Base-by-base conservation (phyloP, 2,113 vertebrate genomes). In the Apodemus speciosus region DNA sequence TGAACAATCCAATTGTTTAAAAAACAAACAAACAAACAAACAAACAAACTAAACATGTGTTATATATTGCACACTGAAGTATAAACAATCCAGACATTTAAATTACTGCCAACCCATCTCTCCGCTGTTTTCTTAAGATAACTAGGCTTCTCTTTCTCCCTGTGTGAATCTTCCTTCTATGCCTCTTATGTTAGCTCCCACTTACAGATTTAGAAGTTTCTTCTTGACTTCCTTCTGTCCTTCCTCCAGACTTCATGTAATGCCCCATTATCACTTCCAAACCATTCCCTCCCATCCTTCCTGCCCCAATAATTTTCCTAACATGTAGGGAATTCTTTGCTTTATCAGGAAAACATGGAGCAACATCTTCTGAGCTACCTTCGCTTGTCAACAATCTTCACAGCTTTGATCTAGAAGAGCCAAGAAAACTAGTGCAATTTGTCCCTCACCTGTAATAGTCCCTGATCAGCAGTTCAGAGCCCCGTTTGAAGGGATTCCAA, bases 181-280 rank as follows among this genome's bases (percentile, higher is more conserved):
- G 21, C 18, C n/a, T 60, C 49, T 72, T 64, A 46, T 27, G 23
- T 46, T 95, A 88, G 73, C 13, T 88, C 75, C n/a, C 23, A 46
- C 80, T 90, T 62, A n/a, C 13, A 35, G n/a, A 75, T 56, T 92
- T 79, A 88, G 27, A 85, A 64, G 3, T 85, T 92, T 92, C 46
- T 95, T 76, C 53, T 85, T 49, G 51, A 30, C 6, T 51, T 56
- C 60, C 89, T 84, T 84, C 49, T 62, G 21, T 66, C 32, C 6
- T 43, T 83, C 7, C 23, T 92, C 69, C 51, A 86, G 80, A 80
- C 72, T 88, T 85, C n/a, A 9, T 43, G 25, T 11, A 4, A 84
- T 43, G 38, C 9, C 16, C 58, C 9, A 11, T 64, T 11, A 40
- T 84, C 40, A 43, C 58, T 16, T 43, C 32, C 30, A n/a, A 94